phyloP scores from a whole-genome alignment of 1,140 invertebrate genomes.

The Drosophila truncata region DNA sequence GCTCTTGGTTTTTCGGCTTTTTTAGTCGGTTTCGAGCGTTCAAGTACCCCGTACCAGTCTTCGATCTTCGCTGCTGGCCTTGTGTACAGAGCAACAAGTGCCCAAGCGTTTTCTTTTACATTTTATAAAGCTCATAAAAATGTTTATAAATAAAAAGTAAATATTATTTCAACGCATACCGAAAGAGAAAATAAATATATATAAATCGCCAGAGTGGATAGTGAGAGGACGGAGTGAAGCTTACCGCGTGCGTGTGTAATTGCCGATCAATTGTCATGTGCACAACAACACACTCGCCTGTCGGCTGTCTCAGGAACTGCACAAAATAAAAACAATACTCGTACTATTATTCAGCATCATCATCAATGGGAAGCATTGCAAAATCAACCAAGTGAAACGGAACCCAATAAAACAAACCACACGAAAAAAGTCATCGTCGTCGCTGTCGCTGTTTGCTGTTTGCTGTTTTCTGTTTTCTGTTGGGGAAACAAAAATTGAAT shows the following conservation, averaged over 20 bases:
- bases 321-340: conserved; percentile 37
- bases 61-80: conserved; percentile 14
- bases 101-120: conserved; percentile 66
- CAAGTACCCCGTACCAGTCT: conserved; percentile 11
- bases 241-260: conserved; percentile 47
- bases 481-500: conserved; percentile 19
- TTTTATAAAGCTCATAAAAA: conserved; percentile 68
- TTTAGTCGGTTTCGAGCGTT: conserved; percentile 26
- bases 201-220: background rate
- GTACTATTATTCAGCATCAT: conserved; percentile 36
- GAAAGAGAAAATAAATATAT: background rate
- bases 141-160: conserved; percentile 82
- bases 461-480: too few species aligned
- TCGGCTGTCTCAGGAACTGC: conserved; percentile 18
- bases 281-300: conserved; percentile 13
- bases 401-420: conserved; percentile 43
- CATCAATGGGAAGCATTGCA: conserved; percentile 50
- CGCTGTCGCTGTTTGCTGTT: background rate
- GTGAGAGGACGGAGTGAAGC: conserved; percentile 6
- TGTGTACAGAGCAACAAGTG: conserved; percentile 29
- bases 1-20: conserved; percentile 2
- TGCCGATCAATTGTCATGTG: conserved; percentile 75
- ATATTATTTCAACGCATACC: conserved; percentile 58
- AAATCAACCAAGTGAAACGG: conserved; percentile 58
- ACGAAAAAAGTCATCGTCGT: conserved; percentile 15